Percentiles rank a stretch among this genome's conserved stretches.
Evolutionary conservation across 2,888 invertebrate species (phyloP).

Genomic region (Machimus rusticus): DNA sequence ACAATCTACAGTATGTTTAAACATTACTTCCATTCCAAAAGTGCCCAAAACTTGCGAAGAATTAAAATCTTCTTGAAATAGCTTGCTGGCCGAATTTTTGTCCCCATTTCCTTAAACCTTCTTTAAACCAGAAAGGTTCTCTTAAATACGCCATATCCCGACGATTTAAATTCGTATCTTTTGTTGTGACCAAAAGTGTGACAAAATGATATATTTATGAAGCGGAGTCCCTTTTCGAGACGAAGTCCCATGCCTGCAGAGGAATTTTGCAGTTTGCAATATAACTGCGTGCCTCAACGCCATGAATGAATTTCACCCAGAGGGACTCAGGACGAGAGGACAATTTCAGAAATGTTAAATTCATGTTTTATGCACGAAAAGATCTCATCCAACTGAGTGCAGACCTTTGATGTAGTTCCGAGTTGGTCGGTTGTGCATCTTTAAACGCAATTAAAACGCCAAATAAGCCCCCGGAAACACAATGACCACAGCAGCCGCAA

Average conservation of each 20-base stretch:
- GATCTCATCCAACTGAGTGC: background rate
- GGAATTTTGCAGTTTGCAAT: background rate
- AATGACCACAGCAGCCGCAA: background rate
- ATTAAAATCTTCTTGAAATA: background rate
- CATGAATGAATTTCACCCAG: background rate
- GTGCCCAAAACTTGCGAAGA: background rate
- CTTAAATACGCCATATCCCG: background rate
- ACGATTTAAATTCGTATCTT: background rate
- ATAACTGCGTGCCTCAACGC: background rate
- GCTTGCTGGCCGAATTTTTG: background rate
- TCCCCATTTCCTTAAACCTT: background rate
- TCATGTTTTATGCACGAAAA: background rate
- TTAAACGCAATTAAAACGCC: background rate
- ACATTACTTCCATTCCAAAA: background rate
- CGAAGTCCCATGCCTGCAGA: background rate
- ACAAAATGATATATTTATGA: background rate
- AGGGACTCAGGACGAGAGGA: background rate
- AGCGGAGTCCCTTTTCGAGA: background rate
- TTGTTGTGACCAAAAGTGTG: background rate
- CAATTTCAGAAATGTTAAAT: background rate
- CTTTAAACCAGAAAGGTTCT: background rate
- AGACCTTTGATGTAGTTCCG: background rate
- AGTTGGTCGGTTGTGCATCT: background rate
- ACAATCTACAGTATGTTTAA: background rate
- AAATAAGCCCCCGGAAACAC: background rate